Base-by-base conservation (phyloP, 1,140 invertebrate genomes). In the Philopotamus ludificatus region DNA sequence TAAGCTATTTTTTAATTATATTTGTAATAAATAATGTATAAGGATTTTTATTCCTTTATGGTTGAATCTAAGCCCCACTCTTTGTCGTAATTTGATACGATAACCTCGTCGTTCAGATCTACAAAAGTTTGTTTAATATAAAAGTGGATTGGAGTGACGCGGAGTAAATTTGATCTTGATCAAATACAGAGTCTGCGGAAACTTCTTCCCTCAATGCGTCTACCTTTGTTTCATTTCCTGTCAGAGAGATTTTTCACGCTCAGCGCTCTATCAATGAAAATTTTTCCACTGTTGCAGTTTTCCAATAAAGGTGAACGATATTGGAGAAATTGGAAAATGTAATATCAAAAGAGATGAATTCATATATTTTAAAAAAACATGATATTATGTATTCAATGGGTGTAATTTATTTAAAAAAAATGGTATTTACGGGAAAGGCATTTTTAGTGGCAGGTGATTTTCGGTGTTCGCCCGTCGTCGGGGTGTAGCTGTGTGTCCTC, bases 171-270 rank as follows among this genome's bases (percentile, higher is more conserved):
- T 20, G 18, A 47, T 47, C 18, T 47, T 47, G 10, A 47, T 47
- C 44, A 4, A 47, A 47, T 47, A 47, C 10, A 15, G 44, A 20
- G 7, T 47, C n/a, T 12, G 15, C 8, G 18, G 44, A 47, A 20
- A 7, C 3, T 47, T 12, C 44, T 16, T 9, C 44, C 44, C 44
- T 15, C 12, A 34, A 12, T 34, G 4, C 44, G 15, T 20, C 18
- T 60, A 64, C 63, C 53, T 57, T 68, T 69, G 63, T 69, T 69
- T 69, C 63, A 69, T 69, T 69, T 69, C 67, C 67, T 69, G 67
- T 63, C 58, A 65, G 28, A 58, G 44, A 63, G 58, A 69, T 62
- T 65, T 65, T 69, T 69, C 59, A 65, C 67, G 63, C 63, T 63
- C 54, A 21, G 44, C 58, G 15, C 58, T 62, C 58, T 34, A 65